These are phyloP conservation scores for Acrocephalus scirpaceus DNA, from an alignment of 2,797 vertebrate genomes.

Conservation along the genomic window DNA sequence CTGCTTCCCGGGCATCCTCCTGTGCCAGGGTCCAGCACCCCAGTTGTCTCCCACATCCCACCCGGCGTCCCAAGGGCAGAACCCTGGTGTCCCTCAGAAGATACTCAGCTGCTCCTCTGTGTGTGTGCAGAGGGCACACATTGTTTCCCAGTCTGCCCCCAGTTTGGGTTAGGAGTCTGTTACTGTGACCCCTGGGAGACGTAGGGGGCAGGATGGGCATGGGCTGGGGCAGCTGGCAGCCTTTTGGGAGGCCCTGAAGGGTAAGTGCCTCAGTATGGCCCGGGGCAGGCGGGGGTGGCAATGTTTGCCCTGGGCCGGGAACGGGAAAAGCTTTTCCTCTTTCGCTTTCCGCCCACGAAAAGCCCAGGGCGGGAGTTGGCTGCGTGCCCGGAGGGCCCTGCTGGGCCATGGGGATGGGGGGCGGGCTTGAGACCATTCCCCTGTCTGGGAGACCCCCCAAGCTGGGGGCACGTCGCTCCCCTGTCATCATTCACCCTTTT, in stretches of 20 bases:
- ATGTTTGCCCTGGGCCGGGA: background rate
- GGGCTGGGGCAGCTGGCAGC: background rate
- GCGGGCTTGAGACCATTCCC: background rate
- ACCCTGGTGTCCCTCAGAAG: background rate
- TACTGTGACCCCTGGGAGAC: background rate
- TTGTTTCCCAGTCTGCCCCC: background rate
- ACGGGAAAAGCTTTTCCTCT: conserved; percentile 53
- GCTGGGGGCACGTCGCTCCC: background rate
- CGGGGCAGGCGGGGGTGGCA: background rate
- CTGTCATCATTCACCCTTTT: background rate
- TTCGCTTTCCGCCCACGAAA: background rate
- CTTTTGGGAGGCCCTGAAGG: background rate
- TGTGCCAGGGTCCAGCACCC: background rate
- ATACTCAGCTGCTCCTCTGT: background rate
- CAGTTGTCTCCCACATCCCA: background rate
- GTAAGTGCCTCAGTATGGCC: background rate
- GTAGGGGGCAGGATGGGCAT: background rate
- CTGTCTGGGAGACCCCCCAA: accelerated
- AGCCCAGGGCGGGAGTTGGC: conserved; percentile 16
- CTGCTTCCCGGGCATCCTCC: background rate
- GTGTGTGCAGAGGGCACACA: background rate
- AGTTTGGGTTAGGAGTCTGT: background rate
- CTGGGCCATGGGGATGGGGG: background rate
- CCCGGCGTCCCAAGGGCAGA: background rate
- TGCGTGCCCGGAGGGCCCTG: background rate